Percentiles rank a stretch among this genome's conserved stretches.
Evolutionary conservation across 2,113 vertebrate genomes (phyloP).

Genomic region (Ondatra zibethicus): DNA sequence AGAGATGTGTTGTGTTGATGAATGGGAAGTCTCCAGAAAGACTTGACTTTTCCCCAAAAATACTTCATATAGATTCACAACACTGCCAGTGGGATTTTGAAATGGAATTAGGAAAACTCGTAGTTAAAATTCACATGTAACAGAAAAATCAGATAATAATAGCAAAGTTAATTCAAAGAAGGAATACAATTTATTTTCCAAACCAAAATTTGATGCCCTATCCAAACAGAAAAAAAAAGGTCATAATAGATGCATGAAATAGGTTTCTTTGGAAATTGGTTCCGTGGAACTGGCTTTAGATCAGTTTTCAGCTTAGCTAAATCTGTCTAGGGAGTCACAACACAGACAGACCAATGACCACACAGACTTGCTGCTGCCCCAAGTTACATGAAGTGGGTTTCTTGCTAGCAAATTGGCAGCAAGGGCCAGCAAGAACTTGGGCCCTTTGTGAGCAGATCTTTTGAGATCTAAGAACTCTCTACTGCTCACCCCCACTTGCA

Average conservation of each 20-base stretch:
- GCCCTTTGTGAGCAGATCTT: not conserved
- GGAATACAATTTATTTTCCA: not conserved
- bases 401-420: not conserved
- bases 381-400: not conserved
- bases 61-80: not conserved
- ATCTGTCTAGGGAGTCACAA: not conserved
- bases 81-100: not conserved
- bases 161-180: conserved; percentile 24
- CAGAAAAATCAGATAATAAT: conserved; percentile 32
- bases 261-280: not conserved
- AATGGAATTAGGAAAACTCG: not conserved
- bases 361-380: not conserved
- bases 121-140: conserved; percentile 43
- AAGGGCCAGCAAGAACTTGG: not conserved
- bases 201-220: conserved; percentile 26
- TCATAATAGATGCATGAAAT: not conserved
- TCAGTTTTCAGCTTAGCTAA: not conserved
- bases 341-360: not conserved
- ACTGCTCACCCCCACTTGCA: not conserved
- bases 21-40: not conserved
- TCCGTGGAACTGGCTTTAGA: not conserved
- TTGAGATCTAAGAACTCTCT: not conserved
- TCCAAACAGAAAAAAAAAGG: not conserved
- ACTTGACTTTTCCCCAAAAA: not conserved
- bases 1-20: not conserved